Conservation (phyloP, 2,888 invertebrate genomes). For the Mycalesis mineus region DNA sequence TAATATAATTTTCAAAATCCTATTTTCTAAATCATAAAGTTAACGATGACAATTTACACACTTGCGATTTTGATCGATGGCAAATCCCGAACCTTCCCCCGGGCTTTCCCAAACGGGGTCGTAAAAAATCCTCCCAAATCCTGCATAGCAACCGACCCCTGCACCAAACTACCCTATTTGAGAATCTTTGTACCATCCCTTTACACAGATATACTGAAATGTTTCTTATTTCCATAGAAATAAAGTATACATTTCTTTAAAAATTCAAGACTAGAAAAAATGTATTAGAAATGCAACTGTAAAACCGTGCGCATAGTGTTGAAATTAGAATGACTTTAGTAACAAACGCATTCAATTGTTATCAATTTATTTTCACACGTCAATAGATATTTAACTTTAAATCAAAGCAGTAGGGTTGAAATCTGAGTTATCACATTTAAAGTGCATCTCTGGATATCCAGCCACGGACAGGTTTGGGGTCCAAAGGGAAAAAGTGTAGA, state of each 20-base stretch:
- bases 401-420: neutral
- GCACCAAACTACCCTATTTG: constrained; percentile 24
- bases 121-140: constrained; percentile 17
- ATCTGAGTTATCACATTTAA: constrained; percentile 24
- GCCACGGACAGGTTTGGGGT: constrained; percentile 46
- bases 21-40: neutral
- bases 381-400: constrained; percentile 23
- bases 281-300: constrained; percentile 11
- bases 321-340: constrained; percentile 23
- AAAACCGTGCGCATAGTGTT: constrained; percentile 6
- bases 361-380: constrained; percentile 10
- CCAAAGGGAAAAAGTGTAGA: constrained; percentile 47
- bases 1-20: neutral
- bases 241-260: constrained; percentile 24
- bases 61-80: constrained; percentile 4
- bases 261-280: neutral
- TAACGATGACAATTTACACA: constrained; percentile 8
- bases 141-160: constrained; percentile 56
- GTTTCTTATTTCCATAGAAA: neutral
- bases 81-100: constrained; percentile 3
- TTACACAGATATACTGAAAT: constrained; percentile 19
- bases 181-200: neutral
- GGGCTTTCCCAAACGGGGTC: constrained; percentile 12
- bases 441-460: constrained; percentile 39
- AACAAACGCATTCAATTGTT: constrained; percentile 18